Base-by-base conservation (phyloP, 2,888 invertebrate species). In the Anoncus sp. region DNA sequence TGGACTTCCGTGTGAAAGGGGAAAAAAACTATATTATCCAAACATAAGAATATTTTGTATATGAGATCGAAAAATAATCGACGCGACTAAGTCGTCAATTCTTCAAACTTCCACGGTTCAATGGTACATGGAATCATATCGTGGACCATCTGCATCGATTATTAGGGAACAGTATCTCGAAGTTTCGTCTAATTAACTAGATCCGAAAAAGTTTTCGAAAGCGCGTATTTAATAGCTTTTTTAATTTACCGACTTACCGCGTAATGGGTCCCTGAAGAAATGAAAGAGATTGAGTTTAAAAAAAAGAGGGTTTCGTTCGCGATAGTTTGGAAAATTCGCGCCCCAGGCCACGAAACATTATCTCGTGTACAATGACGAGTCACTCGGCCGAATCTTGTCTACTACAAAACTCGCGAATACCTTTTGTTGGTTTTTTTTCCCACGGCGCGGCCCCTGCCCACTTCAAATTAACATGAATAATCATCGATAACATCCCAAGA, bases 211-310 rank as follows among this genome's bases (percentile, higher is more conserved):
- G 31, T 59, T 65, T 65, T 14, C 3, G 7, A 27, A 43, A 63
- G 38, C 22, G 18, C 24, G 22, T 53, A 59, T 62, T 59, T 51
- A 51, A 67, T 65, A 20, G 51, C 59, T 69, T 38, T 38, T 43
- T 31, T 22, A 49, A 59, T 45, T 47, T 22, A 35, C 35, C 14
- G n/a, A 20, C 43, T 73, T 59, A 27, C 49, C 31, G 22, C 20
- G 18, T 38, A 18, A 18, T 16, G 14, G 31, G 16, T 6, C 72
- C 24, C 51, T 63, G 20, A 43, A 57, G 22, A 38, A 59, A 49
- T 51, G 24, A 7, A 45, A 31, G 69, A 45, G 59, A 77, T 73
- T 38, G 69, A 69, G 57, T 77, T 69, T 47, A 16, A 24, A 38
- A 65, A 49, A 62, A 43, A n/a, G n/a, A n/a, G n/a, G 31, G 31